These are phyloP conservation scores for Lepus americanus DNA, from an alignment of 2,113 vertebrate genomes.

Conservation along the genomic window DNA sequence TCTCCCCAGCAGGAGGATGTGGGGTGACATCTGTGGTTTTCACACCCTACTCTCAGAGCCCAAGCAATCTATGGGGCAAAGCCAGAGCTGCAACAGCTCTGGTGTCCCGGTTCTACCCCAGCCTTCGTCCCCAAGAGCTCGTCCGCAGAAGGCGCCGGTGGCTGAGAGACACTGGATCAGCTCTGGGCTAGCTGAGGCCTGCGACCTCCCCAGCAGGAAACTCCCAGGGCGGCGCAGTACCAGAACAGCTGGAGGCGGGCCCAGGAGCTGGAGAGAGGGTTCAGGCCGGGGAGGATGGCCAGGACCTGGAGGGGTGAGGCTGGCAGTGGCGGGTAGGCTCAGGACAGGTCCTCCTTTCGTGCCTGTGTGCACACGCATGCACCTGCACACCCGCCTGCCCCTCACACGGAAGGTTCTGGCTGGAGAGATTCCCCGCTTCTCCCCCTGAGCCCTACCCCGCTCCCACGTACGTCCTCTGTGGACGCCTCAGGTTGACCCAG, in stretches of 20 bases:
- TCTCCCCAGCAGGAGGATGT: not conserved
- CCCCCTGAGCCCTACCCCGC: not conserved
- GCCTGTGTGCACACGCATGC: no score
- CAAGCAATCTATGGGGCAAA: no score
- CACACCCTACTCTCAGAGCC: not conserved
- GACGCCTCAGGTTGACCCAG: slow-evolving; percentile 55
- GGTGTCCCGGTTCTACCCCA: not conserved
- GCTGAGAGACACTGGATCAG: not conserved
- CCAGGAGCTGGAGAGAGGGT: not conserved
- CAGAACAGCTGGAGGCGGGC: no score
- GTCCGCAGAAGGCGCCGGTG: not conserved
- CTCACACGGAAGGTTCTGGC: not conserved
- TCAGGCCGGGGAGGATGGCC: not conserved
- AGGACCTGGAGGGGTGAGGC: not conserved
- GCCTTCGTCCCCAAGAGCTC: not conserved
- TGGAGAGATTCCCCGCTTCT: not conserved
- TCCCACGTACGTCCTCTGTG: not conserved
- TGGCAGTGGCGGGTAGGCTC: not conserved
- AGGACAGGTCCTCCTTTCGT: not conserved
- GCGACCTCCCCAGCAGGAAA: not conserved
- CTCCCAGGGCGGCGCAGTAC: not conserved
- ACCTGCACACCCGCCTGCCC: rapidly evolving
- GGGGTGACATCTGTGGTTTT: not conserved
- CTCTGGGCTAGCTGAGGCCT: not conserved
- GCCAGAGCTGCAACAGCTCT: not conserved